Evolutionary conservation across 2,797 vertebrate species (phyloP), one percentile per base, ranked within the genome.

Genomic region (Champsocephalus gunnari): DNA sequence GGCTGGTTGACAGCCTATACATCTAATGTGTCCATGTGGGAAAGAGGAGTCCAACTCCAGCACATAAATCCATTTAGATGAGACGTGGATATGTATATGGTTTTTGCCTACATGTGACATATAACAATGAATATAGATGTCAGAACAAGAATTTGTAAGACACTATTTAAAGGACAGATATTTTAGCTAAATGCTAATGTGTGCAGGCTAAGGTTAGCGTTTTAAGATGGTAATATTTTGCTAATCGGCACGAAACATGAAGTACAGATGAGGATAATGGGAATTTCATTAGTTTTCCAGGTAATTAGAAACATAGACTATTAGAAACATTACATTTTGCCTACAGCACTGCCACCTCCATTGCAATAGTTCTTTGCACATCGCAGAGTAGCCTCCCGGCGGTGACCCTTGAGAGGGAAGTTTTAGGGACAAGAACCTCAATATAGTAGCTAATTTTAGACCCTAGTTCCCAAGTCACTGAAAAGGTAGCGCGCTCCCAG

Each of bases 1-100:
- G 59, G 56, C 63, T 38, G 56, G 65, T 72, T 76, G 83, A 80
- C 84, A 77, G 80, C 34, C n/a, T 59, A 77, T 70, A 76, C 48
- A 51, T 76, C 69, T 77, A 56, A 74, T 74, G 16, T 47, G 24
- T 77, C 77, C 43, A 51, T 88, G 71, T 60, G 50, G 71, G 66
- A 66, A 54, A 70, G 38, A 47, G 55, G 54, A 70, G 68, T 50
- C 41, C 43, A 38, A 56, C 34, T 47, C 21, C 12, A 65, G 53
- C 45, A 47, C 38, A 64, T 66, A 75, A 66, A 77, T 71, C 48
- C 28, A 19, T 51, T 44, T 43, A 61, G n/a, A 70, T 21, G 12
- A 60, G 43, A 71, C 38, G 34, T 28, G 28, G 4, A 28, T 44
- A 19, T 50, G 19, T 51, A 3, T 19, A 5, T 49, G 12, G 9